These are phyloP conservation scores for Ictidomys tridecemlineatus DNA, from an alignment of 2,113 vertebrate species.

Conservation along the genomic window DNA sequence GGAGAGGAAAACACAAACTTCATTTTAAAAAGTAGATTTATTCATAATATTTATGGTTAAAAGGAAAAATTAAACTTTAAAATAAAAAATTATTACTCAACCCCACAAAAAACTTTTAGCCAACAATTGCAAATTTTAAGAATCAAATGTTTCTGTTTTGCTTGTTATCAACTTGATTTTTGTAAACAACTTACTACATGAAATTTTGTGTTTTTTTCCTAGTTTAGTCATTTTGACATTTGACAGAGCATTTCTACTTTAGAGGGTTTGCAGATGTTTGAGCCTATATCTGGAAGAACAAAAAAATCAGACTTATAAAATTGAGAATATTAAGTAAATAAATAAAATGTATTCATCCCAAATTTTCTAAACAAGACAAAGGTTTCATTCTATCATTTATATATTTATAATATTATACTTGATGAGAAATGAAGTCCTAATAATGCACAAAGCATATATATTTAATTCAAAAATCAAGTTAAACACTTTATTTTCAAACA, in stretches of 20 bases:
- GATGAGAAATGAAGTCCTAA: background rate
- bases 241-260: conserved; percentile 60
- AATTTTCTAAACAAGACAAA: conserved; percentile 15
- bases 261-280: conserved; percentile 14
- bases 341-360: conserved; percentile 51
- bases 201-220: conserved; percentile 31
- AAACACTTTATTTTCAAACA: conserved; percentile 63
- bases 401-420: background rate
- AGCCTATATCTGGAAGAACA: background rate
- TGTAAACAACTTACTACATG: conserved; percentile 55
- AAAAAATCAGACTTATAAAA: conserved; percentile 42
- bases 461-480: conserved; percentile 66
- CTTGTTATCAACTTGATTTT: conserved; percentile 42
- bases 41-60: background rate
- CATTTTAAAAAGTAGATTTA: background rate
- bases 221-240: conserved; percentile 60
- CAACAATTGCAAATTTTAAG: background rate
- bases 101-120: conserved; percentile 31
- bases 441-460: background rate
- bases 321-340: conserved; percentile 11
- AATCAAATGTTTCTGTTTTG: conserved; percentile 59
- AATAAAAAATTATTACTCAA: conserved; percentile 41
- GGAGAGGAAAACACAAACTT: background rate
- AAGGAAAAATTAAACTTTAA: conserved; percentile 53
- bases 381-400: background rate